These are phyloP conservation scores for Apodemia zela DNA, from an alignment of 2,888 invertebrate genomes.

Conservation along the genomic window DNA sequence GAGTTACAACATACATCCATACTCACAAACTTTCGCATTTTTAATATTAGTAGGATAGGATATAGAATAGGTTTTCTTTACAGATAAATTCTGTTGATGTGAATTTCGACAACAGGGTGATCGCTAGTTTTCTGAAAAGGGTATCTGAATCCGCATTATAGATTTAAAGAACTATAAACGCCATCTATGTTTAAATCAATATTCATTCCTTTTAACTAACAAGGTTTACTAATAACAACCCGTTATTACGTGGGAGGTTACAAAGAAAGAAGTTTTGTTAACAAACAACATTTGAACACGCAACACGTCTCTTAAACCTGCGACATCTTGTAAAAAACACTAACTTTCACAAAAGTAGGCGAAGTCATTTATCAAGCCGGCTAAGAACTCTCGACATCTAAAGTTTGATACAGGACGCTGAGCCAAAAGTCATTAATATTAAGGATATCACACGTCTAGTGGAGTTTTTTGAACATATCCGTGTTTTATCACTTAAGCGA, in stretches of 20 bases:
- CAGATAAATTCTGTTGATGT: too few species aligned
- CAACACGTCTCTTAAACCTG: conserved; percentile 33
- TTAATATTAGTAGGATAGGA: too few species aligned
- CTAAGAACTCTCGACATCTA: conserved; percentile 75
- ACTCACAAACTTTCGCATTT: too few species aligned
- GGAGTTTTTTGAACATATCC: conserved; percentile 65
- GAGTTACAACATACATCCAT: too few species aligned
- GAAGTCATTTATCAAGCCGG: conserved; percentile 77
- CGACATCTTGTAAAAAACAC: conserved; percentile 54
- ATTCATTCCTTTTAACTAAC: too few species aligned
- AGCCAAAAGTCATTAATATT: conserved; percentile 76
- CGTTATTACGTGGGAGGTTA: background rate
- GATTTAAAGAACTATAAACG: too few species aligned
- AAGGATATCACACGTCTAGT: conserved; percentile 68
- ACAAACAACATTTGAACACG: conserved; percentile 1
- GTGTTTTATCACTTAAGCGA: conserved; percentile 73
- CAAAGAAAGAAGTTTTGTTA: conserved; percentile 1
- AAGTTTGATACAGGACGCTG: conserved; percentile 76
- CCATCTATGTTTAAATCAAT: too few species aligned
- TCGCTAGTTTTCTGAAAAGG: too few species aligned
- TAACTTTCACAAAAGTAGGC: conserved; percentile 68
- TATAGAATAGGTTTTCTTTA: too few species aligned
- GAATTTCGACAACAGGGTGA: too few species aligned
- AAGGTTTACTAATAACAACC: background rate
- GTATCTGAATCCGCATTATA: too few species aligned